Conservation (phyloP, 2,797 vertebrate genomes). For the Pygocentrus nattereri region DNA sequence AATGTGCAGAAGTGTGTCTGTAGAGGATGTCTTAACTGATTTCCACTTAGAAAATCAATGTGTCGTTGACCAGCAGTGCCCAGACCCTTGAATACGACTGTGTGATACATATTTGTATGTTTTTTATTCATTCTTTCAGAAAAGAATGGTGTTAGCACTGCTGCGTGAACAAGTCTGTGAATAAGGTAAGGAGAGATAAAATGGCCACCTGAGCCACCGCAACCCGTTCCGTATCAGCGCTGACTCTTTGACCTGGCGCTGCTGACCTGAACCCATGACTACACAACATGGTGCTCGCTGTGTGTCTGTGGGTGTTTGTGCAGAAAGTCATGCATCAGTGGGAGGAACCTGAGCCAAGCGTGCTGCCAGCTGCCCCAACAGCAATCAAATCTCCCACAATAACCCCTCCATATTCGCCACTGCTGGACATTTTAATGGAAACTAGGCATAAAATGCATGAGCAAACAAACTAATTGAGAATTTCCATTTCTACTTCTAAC, state of each 20-base stretch:
- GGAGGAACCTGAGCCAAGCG: background rate
- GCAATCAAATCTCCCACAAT: background rate
- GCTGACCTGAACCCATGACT: background rate
- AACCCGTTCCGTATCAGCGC: constrained; percentile 5
- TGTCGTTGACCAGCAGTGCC: too few species aligned
- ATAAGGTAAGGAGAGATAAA: constrained; percentile 24
- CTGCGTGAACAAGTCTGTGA: background rate
- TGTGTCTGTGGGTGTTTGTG: constrained; percentile 14
- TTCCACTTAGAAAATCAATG: too few species aligned
- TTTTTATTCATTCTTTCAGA: background rate
- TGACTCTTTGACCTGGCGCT: constrained; percentile 5
- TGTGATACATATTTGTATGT: background rate
- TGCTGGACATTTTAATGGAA: constrained; percentile 29
- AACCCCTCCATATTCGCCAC: background rate
- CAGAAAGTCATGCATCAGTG: constrained; percentile 12
- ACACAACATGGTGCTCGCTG: constrained; percentile 10
- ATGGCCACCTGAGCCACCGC: constrained; percentile 47
- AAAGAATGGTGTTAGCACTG: background rate
- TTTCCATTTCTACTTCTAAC: constrained; percentile 23
- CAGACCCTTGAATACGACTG: background rate
- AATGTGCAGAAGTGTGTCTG: too few species aligned
- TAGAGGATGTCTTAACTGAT: too few species aligned
- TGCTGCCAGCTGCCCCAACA: constrained; percentile 6
- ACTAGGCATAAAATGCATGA: constrained; percentile 33
- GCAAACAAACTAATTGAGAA: constrained; percentile 48